phyloP scores from a whole-genome alignment of 2,113 vertebrate genomes.

The Aleadryas rufinucha region DNA sequence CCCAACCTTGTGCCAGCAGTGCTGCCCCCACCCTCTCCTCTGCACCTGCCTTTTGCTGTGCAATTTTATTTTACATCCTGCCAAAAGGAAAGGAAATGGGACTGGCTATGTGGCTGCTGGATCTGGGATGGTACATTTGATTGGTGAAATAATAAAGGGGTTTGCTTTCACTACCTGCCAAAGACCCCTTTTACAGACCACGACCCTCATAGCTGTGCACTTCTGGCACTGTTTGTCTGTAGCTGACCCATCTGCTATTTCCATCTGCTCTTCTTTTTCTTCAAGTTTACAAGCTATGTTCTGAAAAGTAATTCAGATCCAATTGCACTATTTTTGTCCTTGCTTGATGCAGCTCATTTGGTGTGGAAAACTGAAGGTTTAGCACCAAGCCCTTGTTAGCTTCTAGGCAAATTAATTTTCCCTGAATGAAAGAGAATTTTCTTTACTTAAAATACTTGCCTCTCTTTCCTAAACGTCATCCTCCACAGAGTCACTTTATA shows the following conservation, averaged over 20 bases:
- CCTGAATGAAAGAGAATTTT: background rate
- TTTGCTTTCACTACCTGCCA: background rate
- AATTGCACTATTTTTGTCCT: background rate
- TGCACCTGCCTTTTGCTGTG: background rate
- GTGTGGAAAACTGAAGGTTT: background rate
- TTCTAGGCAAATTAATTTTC: conserved; percentile 7
- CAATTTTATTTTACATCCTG: background rate
- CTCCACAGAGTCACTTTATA: background rate
- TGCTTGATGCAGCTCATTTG: background rate
- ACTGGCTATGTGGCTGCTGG: background rate
- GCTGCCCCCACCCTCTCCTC: background rate
- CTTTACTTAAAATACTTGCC: background rate
- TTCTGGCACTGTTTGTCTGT: background rate
- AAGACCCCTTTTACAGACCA: background rate
- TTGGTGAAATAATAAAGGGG: background rate
- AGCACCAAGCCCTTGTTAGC: background rate
- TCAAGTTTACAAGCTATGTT: background rate
- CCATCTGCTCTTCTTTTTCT: background rate
- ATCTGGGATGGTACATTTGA: background rate
- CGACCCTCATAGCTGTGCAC: background rate
- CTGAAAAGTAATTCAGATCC: background rate
- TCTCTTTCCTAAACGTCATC: background rate
- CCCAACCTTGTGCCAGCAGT: rapidly evolving
- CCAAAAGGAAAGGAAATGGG: background rate
- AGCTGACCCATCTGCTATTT: background rate